phyloP scores from a whole-genome alignment of 2,888 invertebrate genomes.

The Orthonychiurus folsomi region DNA sequence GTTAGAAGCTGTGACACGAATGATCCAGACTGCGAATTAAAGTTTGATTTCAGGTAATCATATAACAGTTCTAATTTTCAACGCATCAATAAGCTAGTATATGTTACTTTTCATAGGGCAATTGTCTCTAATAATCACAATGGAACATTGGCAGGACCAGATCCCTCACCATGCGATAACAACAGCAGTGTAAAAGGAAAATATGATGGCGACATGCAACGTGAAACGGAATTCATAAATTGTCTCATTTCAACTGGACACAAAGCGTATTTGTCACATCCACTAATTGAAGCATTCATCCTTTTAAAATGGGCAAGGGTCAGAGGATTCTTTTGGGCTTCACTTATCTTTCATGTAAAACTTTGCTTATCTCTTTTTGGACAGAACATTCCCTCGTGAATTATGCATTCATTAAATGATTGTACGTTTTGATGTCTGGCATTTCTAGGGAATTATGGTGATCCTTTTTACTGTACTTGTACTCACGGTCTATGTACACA shows the following conservation, averaged over 20 bases:
- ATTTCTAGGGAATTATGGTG: constrained; percentile 55
- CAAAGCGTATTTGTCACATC: constrained; percentile 68
- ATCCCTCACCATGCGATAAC: not conserved
- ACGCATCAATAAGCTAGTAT: not conserved
- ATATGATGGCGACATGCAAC: constrained; percentile 4
- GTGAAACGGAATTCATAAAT: constrained; percentile 16
- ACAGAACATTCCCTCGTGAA: too few relatives aligned
- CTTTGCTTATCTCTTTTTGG: not conserved
- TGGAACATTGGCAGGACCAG: not conserved
- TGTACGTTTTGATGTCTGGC: not conserved
- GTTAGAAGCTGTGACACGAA: constrained; percentile 73
- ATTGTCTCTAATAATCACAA: constrained; percentile 1
- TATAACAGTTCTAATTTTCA: not conserved
- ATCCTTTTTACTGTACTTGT: constrained; percentile 63
- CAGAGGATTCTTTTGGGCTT: constrained; percentile 69
- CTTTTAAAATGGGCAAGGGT: constrained; percentile 75
- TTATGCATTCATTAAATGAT: not conserved
- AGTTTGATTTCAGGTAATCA: constrained; percentile 51
- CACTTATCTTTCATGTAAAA: constrained; percentile 58
- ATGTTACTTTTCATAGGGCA: constrained; percentile 6
- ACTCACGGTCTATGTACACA: constrained; percentile 48
- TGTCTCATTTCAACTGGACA: constrained; percentile 50
- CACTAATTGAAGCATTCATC: constrained; percentile 73
- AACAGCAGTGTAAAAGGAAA: not conserved
- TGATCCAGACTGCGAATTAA: constrained; percentile 73